A percentile compares a stretch with the other conserved stretches of the same genome.
Evolutionary conservation across 2,888 invertebrate genomes (phyloP).

Genomic region (Drosophila prolongata): DNA sequence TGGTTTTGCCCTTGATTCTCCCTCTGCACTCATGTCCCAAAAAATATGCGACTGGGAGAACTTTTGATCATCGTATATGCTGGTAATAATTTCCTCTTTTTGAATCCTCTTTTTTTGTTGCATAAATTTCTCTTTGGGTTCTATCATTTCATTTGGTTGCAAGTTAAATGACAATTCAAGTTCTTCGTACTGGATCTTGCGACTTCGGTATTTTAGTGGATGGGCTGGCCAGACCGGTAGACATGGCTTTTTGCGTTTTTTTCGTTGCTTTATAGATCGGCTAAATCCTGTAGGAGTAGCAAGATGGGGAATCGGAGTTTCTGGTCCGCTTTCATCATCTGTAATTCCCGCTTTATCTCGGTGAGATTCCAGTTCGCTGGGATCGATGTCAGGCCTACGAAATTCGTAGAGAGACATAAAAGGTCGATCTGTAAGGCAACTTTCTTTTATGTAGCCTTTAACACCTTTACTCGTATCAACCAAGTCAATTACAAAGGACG

Average conservation of each 20-base stretch:
- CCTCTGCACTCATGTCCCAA: neutral
- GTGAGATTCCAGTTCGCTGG: neutral
- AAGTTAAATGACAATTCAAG: constrained; percentile 7
- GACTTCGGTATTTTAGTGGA: constrained; percentile 21
- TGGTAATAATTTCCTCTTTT: neutral
- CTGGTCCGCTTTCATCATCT: neutral
- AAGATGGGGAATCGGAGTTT: neutral
- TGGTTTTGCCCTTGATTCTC: neutral
- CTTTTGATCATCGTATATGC: neutral
- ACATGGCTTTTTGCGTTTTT: neutral
- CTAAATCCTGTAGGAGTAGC: neutral
- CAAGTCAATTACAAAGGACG: constrained; percentile 4
- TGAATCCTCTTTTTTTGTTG: neutral
- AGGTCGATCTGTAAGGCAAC: neutral
- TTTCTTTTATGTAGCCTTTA: neutral
- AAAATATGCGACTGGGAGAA: neutral
- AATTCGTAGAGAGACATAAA: constrained; percentile 43
- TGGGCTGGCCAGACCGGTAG: constrained; percentile 50
- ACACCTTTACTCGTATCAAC: neutral
- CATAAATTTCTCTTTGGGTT: neutral
- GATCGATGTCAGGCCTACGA: constrained; percentile 51
- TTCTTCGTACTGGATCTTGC: constrained; percentile 19
- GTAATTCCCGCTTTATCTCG: neutral
- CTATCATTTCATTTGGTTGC: neutral
- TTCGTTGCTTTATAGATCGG: neutral